Conservation (phyloP, 2,113 vertebrate species). For the Tursiops truncatus region DNA sequence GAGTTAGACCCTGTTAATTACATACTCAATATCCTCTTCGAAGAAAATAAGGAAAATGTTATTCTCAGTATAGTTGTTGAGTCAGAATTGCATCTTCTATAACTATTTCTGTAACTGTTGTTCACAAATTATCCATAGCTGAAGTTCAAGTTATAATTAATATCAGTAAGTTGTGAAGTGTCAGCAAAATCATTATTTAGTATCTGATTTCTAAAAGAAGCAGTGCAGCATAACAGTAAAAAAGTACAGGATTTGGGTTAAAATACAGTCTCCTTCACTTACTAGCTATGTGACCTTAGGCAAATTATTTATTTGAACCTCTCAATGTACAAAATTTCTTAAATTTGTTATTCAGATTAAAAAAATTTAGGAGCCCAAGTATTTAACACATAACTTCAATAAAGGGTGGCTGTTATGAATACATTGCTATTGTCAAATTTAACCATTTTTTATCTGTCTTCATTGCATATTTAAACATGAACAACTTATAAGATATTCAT, state of each 20-base stretch:
- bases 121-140: slow-evolving; percentile 44
- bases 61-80: slow-evolving; percentile 41
- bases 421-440: background rate
- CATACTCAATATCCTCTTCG: slow-evolving; percentile 42
- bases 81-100: slow-evolving; percentile 42
- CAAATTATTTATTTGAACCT: slow-evolving; percentile 11
- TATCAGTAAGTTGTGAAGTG: slow-evolving; percentile 30
- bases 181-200: slow-evolving; percentile 41
- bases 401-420: background rate
- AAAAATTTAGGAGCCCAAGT: background rate
- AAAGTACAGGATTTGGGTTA: background rate
- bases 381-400: background rate
- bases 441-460: background rate
- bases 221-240: background rate
- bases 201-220: slow-evolving; percentile 35
- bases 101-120: slow-evolving; percentile 56
- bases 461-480: background rate
- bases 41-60: slow-evolving; percentile 55
- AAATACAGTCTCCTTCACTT: background rate
- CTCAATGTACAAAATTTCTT: background rate
- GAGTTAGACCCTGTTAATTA: slow-evolving; percentile 43
- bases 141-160: slow-evolving; percentile 58
- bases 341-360: background rate
- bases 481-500: background rate
- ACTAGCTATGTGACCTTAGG: background rate